Evolutionary conservation across 1,140 invertebrate species (phyloP).

Genomic region (Drosophila kikkawai): DNA sequence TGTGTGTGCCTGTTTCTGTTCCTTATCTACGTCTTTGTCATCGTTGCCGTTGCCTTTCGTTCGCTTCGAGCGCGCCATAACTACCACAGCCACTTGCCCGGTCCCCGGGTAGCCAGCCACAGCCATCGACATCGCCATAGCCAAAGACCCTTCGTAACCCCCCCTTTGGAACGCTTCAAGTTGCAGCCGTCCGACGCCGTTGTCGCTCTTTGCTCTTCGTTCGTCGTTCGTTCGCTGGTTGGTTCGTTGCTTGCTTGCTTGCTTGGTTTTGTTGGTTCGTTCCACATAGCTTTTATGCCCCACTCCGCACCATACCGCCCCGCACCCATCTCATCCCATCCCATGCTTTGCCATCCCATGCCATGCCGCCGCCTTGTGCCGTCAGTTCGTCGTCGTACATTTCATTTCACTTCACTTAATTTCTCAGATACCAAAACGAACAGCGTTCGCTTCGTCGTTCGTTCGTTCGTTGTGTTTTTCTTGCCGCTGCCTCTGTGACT

Average conservation of each 20-base stretch:
- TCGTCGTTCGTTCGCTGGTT: conserved; percentile 58
- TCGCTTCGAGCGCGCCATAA: conserved; percentile 79
- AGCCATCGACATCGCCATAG: conserved; percentile 15
- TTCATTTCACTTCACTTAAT: conserved; percentile 83
- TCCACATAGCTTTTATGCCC: conserved; percentile 76
- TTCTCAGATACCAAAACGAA: conserved; percentile 82
- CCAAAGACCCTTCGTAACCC: conserved; percentile 17
- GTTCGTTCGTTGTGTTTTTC: conserved; percentile 66
- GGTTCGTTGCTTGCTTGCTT: conserved; percentile 30
- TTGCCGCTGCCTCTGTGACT: conserved; percentile 49
- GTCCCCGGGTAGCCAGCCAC: conserved; percentile 29
- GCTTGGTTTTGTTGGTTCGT: conserved; percentile 55
- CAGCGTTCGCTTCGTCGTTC: conserved; percentile 46
- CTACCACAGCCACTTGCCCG: conserved; percentile 70
- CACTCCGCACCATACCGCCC: conserved; percentile 42
- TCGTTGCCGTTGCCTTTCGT: conserved; percentile 65
- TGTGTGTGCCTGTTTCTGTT: conserved; percentile 70
- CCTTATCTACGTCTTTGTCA: conserved; percentile 83
- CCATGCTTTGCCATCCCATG: conserved; percentile 47
- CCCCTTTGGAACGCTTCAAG: conserved; percentile 60
- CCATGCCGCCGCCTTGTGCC: conserved; percentile 63
- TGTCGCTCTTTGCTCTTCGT: conserved; percentile 38
- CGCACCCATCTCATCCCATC: conserved; percentile 4
- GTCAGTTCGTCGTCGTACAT: conserved; percentile 81
- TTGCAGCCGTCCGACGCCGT: conserved; percentile 65